Percentiles rank a stretch among this genome's conserved stretches.
Evolutionary conservation across 1,140 invertebrate genomes (phyloP).

Genomic region (Diplogasteroides magnus): DNA sequence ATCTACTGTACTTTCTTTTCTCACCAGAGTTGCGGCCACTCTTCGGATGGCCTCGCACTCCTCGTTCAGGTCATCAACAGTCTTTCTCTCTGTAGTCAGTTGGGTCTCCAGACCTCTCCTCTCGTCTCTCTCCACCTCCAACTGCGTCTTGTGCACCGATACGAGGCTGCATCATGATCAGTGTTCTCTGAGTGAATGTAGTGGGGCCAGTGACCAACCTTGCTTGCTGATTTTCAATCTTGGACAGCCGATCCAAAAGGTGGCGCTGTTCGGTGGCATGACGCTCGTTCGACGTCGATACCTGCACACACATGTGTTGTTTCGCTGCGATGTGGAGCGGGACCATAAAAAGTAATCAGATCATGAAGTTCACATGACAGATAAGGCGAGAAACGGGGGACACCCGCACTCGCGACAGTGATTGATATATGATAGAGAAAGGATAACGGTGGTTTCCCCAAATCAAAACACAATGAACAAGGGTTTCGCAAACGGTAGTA

Average conservation of each 20-base stretch:
- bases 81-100: neutral
- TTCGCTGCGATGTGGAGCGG: too few relatives aligned
- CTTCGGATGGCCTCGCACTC: neutral
- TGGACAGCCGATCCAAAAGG: neutral
- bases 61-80: neutral
- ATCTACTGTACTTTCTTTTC: neutral
- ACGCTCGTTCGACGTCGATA: neutral
- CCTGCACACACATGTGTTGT: too few relatives aligned
- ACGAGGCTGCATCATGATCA: neutral
- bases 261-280: neutral
- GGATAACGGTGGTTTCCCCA: too few relatives aligned
- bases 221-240: neutral
- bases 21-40: neutral
- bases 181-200: neutral
- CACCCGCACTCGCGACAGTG: too few relatives aligned
- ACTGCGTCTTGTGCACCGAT: neutral
- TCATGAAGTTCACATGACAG: too few relatives aligned
- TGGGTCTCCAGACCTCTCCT: neutral
- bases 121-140: neutral
- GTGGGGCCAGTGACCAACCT: neutral
- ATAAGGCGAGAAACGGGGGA: too few relatives aligned
- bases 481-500: too few relatives aligned
- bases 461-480: too few relatives aligned
- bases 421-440: too few relatives aligned
- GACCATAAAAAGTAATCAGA: too few relatives aligned